A percentile compares a stretch with the other conserved stretches of the same genome.
phyloP scores from a whole-genome alignment of 2,113 vertebrate species.

The Thunnus thynnus region DNA sequence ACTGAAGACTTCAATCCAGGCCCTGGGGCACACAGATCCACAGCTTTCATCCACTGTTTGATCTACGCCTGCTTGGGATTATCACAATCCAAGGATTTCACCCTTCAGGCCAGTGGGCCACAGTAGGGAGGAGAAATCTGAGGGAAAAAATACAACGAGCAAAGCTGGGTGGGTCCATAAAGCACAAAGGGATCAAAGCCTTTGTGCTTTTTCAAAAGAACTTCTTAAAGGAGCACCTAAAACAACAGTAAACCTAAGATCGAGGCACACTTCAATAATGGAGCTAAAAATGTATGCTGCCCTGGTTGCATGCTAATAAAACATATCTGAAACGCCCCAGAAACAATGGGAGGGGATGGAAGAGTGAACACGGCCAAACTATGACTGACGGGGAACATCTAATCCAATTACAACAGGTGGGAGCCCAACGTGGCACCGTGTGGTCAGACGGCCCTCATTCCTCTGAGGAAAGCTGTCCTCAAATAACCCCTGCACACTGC shows the following conservation, averaged over 20 bases:
- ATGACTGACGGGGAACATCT: conserved; percentile 52
- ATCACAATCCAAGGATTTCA: conserved; percentile 77
- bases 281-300: conserved; percentile 41
- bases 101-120: conserved; percentile 66
- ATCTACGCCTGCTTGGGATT: conserved; percentile 78
- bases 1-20: conserved; percentile 51
- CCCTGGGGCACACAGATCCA: conserved; percentile 63
- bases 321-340: conserved; percentile 29
- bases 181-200: conserved; percentile 73
- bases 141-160: conserved; percentile 47
- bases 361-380: conserved; percentile 60
- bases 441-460: conserved; percentile 48
- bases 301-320: conserved; percentile 62
- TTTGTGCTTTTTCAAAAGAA: conserved; percentile 65
- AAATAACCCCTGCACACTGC: conserved; percentile 39
- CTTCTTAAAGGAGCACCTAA: conserved; percentile 69
- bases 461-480: conserved; percentile 47
- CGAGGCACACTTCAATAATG: conserved; percentile 43
- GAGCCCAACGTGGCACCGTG: conserved; percentile 47
- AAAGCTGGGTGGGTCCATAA: conserved; percentile 66
- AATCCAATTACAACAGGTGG: conserved; percentile 73
- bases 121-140: conserved; percentile 61
- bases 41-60: conserved; percentile 73
- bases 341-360: conserved; percentile 48
- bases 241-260: conserved; percentile 66